These are phyloP conservation scores for Liparis tanakae DNA, from an alignment of 2,797 vertebrate genomes.

Conservation along the genomic window DNA sequence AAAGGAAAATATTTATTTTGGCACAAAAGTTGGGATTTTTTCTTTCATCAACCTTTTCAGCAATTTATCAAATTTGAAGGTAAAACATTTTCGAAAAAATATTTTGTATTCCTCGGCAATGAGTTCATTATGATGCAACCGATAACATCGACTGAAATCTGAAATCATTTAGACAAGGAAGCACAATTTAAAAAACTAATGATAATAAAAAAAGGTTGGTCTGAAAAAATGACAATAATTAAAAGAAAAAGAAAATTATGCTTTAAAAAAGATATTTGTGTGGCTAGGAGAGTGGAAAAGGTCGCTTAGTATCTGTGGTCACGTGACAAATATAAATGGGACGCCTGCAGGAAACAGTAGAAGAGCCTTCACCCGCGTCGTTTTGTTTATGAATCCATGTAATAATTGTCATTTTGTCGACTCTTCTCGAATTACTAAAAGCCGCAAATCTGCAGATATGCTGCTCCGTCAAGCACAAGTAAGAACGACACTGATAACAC, in stretches of 20 bases:
- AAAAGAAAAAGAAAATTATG: too few species aligned
- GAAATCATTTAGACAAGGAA: neutral
- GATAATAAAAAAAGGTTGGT: too few species aligned
- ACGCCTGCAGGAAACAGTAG: neutral
- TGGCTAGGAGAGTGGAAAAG: neutral
- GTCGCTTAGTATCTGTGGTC: neutral
- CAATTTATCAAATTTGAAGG: too few species aligned
- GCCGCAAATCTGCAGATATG: neutral
- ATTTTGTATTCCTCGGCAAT: neutral
- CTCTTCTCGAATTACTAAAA: neutral
- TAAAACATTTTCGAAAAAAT: too few species aligned
- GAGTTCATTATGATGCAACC: neutral
- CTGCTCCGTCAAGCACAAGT: slow-evolving; percentile 4
- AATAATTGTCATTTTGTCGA: neutral
- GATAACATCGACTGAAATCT: neutral
- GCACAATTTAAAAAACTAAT: neutral
- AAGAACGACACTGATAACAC: slow-evolving; percentile 8
- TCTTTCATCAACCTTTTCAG: too few species aligned
- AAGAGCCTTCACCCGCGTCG: too few species aligned
- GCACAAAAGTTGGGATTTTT: too few species aligned
- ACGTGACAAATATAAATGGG: neutral
- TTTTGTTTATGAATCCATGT: too few species aligned
- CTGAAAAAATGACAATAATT: neutral
- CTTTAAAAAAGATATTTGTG: neutral
- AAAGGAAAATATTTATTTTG: too few species aligned